Evolutionary conservation across 35 echinoderm and acorn worm genomes (phyloP).

Genomic region (Heliocidaris erythrogramma): DNA sequence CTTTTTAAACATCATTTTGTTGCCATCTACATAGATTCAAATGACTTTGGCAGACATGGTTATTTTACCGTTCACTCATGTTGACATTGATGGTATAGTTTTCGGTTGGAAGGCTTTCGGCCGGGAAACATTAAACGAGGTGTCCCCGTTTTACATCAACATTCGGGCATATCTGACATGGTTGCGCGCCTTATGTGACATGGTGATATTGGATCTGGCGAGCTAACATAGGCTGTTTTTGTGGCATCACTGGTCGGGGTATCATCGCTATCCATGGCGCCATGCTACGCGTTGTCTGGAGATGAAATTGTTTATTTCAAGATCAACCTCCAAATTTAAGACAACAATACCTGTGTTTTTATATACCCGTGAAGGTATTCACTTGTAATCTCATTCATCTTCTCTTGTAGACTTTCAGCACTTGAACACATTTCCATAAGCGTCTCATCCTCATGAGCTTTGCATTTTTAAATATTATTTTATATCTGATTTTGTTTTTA

Average conservation of each 20-base stretch:
- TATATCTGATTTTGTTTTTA: too few species aligned
- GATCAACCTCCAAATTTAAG: background rate
- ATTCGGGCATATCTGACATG: background rate
- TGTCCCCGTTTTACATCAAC: conserved; percentile 22
- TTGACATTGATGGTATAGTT: conserved; percentile 23
- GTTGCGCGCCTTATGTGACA: background rate
- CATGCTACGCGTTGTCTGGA: background rate
- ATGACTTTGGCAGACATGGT: background rate
- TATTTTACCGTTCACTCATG: background rate
- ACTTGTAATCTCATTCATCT: background rate
- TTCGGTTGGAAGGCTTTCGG: background rate
- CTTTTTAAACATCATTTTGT: background rate
- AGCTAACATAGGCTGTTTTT: conserved; percentile 14
- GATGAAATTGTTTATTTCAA: conserved; percentile 2
- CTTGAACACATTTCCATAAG: background rate
- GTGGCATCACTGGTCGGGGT: background rate
- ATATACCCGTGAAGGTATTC: background rate
- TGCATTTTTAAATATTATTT: too few species aligned
- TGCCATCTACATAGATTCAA: background rate
- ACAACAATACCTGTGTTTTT: background rate
- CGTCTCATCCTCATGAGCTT: too few species aligned
- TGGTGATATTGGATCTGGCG: background rate
- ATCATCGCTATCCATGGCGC: background rate
- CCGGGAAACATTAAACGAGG: conserved; percentile 29
- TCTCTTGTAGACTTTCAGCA: background rate